Conservation (phyloP, 2,797 vertebrate genomes). For the Uromys caudimaculatus region DNA sequence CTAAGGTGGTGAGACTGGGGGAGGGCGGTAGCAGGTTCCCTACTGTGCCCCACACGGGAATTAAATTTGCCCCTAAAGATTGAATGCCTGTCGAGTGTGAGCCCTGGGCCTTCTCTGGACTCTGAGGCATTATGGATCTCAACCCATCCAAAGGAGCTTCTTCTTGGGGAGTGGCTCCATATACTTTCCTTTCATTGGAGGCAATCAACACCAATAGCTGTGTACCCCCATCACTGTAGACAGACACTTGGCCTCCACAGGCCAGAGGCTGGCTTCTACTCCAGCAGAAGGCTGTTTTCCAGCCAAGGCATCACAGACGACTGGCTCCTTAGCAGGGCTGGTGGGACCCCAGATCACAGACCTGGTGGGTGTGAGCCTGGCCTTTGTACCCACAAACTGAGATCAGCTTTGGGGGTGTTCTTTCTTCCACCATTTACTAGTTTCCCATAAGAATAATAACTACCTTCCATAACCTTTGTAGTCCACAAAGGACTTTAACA, state of each 20-base stretch:
- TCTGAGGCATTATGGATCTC: not conserved
- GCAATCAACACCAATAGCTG: not conserved
- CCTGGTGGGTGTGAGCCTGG: not conserved
- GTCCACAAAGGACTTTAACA: constrained; percentile 60
- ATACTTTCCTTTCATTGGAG: not conserved
- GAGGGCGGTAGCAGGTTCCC: not conserved
- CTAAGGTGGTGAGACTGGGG: not conserved
- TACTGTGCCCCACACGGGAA: fast-evolving
- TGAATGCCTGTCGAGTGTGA: not conserved
- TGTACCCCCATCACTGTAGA: not conserved
- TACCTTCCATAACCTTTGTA: not conserved
- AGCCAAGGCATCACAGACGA: not conserved
- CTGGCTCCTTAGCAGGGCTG: not conserved
- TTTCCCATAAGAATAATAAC: constrained; percentile 61
- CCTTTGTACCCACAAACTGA: constrained; percentile 65
- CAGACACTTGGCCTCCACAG: not conserved
- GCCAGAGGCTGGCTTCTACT: not conserved
- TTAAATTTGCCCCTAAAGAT: not conserved
- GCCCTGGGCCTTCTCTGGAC: not conserved
- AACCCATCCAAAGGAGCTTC: not conserved
- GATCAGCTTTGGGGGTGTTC: constrained; percentile 54
- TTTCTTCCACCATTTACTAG: constrained; percentile 73
- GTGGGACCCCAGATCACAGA: constrained; percentile 41
- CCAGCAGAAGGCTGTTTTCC: not conserved
- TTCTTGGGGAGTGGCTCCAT: not conserved